phyloP scores from a whole-genome alignment of 2,888 invertebrate species.

The Lycocerus yunnanus region DNA sequence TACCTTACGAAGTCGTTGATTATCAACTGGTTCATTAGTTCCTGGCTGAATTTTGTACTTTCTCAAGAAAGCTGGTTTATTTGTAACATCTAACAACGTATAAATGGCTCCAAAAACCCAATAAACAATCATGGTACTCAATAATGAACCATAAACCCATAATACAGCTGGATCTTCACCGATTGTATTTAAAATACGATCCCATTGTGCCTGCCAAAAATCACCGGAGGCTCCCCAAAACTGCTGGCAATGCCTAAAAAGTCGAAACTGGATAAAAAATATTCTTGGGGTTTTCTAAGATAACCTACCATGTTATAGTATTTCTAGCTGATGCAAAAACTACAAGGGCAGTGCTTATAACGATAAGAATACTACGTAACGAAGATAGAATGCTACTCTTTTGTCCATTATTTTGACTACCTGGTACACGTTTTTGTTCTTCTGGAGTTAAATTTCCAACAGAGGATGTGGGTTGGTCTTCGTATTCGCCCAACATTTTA shows the following conservation, averaged over 20 bases:
- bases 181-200: constrained; percentile 67
- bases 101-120: constrained; percentile 78
- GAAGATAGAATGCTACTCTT: constrained; percentile 63
- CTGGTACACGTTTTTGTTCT: constrained; percentile 36
- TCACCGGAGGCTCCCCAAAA: constrained; percentile 86
- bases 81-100: constrained; percentile 74
- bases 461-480: constrained; percentile 50
- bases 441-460: constrained; percentile 48
- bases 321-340: constrained; percentile 78
- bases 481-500: constrained; percentile 47
- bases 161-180: constrained; percentile 70
- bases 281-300: neutral
- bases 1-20: constrained; percentile 63
- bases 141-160: constrained; percentile 67
- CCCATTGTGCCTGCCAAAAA: constrained; percentile 85
- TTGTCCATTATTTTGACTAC: constrained; percentile 33
- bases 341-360: constrained; percentile 73
- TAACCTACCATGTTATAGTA: constrained; percentile 74
- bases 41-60: constrained; percentile 84
- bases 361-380: constrained; percentile 66
- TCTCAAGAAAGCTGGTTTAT: constrained; percentile 71
- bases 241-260: constrained; percentile 74
- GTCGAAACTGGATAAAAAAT: neutral
- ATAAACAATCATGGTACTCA: constrained; percentile 70
- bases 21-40: constrained; percentile 78